phyloP scores from a whole-genome alignment of 2,113 vertebrate genomes.

The Lates calcarifer region DNA sequence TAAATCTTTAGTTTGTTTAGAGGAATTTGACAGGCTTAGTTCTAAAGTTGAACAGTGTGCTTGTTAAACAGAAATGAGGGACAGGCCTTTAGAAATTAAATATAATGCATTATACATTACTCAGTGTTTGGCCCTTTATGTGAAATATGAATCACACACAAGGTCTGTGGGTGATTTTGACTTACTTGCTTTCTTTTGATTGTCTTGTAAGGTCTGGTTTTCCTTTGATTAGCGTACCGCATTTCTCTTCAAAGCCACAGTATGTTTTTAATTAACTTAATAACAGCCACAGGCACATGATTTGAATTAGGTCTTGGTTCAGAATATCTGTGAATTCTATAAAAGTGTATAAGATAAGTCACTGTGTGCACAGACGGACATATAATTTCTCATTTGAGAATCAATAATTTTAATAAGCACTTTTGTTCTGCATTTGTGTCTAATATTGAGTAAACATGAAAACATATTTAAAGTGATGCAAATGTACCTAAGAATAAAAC shows the following conservation, averaged over 20 bases:
- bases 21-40: background rate
- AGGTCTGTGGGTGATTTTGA: background rate
- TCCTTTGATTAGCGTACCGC: background rate
- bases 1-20: background rate
- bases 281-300: background rate
- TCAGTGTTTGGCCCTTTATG: background rate
- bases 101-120: background rate
- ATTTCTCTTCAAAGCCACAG: background rate
- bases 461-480: background rate
- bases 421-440: background rate
- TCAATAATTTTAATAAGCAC: background rate
- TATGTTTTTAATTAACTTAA: background rate
- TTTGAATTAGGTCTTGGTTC: slow-evolving; percentile 3
- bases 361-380: background rate
- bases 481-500: background rate
- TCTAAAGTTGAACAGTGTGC: slow-evolving; percentile 1
- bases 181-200: background rate
- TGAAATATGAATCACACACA: background rate
- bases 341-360: background rate
- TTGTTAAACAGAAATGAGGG: slow-evolving; percentile 8
- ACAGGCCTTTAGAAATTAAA: background rate
- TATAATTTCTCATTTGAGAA: background rate
- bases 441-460: background rate
- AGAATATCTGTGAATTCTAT: background rate
- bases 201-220: background rate